Evolutionary conservation across 2,888 invertebrate genomes (phyloP).

Genomic region (Serripes groenlandicus): DNA sequence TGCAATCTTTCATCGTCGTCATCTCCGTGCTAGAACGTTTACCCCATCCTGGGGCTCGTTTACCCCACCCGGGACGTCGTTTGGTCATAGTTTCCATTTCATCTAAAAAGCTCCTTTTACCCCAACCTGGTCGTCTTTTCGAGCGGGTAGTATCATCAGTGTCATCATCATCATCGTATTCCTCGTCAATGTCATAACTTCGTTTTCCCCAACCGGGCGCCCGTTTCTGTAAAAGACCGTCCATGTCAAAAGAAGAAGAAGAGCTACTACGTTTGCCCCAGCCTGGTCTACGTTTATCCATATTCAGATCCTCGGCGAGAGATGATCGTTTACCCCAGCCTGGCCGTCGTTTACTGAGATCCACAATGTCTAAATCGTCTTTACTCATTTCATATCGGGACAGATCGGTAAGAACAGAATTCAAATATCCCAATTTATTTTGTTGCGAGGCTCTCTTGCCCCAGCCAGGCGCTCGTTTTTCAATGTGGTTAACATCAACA

Average conservation of each 20-base stretch:
- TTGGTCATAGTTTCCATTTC: constrained; percentile 60
- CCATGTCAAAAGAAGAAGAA: constrained; percentile 32
- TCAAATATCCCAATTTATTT: constrained; percentile 52
- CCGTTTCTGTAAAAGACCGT: constrained; percentile 60
- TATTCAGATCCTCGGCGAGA: constrained; percentile 45
- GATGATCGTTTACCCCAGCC: constrained; percentile 72
- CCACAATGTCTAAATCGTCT: constrained; percentile 37
- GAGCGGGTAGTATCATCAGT: constrained; percentile 49
- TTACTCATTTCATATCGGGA: constrained; percentile 65
- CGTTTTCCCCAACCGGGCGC: constrained; percentile 73
- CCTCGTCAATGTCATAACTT: constrained; percentile 28
- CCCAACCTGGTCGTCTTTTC: constrained; percentile 76
- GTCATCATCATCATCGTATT: constrained; percentile 8
- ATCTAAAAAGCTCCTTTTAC: constrained; percentile 64
- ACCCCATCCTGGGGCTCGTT: constrained; percentile 78
- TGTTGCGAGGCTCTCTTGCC: constrained; percentile 64
- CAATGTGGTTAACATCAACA: constrained; percentile 37
- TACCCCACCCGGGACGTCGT: constrained; percentile 79
- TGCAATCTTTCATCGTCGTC: constrained; percentile 33
- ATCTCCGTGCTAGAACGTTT: constrained; percentile 64
- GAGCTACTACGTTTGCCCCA: constrained; percentile 70
- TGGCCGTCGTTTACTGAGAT: constrained; percentile 69
- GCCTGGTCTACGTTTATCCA: constrained; percentile 73
- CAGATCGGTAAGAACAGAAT: constrained; percentile 56
- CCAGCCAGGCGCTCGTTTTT: constrained; percentile 74